Evolutionary conservation across 2,888 invertebrate genomes (phyloP).

Genomic region (Harpagoxenus sublaevis): DNA sequence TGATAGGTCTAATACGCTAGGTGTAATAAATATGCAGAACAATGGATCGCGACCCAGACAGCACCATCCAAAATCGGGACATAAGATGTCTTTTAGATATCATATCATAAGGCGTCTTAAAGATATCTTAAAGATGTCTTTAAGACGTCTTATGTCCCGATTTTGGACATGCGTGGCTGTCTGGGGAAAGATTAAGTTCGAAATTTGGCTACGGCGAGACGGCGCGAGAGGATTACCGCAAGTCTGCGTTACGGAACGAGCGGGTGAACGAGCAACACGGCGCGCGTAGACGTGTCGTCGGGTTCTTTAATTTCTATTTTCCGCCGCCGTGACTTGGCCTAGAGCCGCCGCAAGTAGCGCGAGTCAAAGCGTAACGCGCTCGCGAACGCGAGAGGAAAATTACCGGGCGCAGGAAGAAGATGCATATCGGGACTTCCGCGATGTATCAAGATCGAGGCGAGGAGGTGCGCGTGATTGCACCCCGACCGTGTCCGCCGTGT

Average conservation of each 20-base stretch:
- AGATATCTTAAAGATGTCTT: too few species aligned
- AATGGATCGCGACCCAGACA: not conserved
- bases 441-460: constrained; percentile 64
- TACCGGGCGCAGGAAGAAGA: constrained; percentile 61
- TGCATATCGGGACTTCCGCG: constrained; percentile 71
- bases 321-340: not conserved
- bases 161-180: too few species aligned
- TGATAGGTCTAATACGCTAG: not conserved
- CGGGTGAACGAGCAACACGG: not conserved
- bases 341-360: not conserved
- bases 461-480: constrained; percentile 37
- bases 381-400: constrained; percentile 26
- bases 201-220: not conserved
- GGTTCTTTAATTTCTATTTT: constrained; percentile 18
- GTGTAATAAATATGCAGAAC: not conserved
- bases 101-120: too few species aligned
- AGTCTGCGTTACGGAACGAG: not conserved
- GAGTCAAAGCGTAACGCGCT: constrained; percentile 24
- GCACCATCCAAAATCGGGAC: too few species aligned
- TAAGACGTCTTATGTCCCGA: too few species aligned
- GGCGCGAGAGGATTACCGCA: too few species aligned
- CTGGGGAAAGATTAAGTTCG: not conserved
- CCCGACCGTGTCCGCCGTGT: not conserved
- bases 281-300: not conserved
- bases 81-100: too few species aligned